These are phyloP conservation scores for Balaeniceps rex DNA, from an alignment of 2,113 vertebrate genomes.

Conservation along the genomic window DNA sequence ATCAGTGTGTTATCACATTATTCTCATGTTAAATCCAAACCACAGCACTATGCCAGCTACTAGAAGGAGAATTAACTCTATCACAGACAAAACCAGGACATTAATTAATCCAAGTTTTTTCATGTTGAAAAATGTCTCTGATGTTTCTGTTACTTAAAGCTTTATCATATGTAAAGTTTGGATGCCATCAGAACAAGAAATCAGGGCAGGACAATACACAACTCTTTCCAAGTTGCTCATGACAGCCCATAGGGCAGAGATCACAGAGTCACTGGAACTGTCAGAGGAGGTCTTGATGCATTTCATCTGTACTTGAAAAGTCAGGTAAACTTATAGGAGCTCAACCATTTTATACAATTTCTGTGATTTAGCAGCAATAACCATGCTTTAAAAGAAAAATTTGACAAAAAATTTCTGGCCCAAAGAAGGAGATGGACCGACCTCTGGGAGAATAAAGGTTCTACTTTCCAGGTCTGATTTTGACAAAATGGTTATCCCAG, in stretches of 20 bases:
- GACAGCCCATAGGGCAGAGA: not conserved
- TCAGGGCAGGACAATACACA: not conserved
- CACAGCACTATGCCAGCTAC: too few species aligned
- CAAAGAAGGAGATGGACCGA: not conserved
- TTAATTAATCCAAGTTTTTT: not conserved
- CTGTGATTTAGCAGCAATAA: not conserved
- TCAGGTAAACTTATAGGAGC: not conserved
- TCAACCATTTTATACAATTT: not conserved
- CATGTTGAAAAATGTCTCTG: not conserved
- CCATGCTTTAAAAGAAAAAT: not conserved
- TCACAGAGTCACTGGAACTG: not conserved
- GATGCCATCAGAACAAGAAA: not conserved
- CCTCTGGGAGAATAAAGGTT: not conserved
- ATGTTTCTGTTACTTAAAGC: not conserved
- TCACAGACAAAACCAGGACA: too few species aligned
- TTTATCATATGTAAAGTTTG: not conserved
- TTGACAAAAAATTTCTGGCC: not conserved
- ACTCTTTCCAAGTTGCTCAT: not conserved
- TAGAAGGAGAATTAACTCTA: too few species aligned
- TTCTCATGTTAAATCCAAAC: too few species aligned
- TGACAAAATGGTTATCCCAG: not conserved
- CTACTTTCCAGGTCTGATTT: not conserved
- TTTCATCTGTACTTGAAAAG: not conserved
- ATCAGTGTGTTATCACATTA: too few species aligned
- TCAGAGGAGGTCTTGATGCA: not conserved